Conservation (phyloP, 2,797 vertebrate genomes). For the Cheirogaleus major region DNA sequence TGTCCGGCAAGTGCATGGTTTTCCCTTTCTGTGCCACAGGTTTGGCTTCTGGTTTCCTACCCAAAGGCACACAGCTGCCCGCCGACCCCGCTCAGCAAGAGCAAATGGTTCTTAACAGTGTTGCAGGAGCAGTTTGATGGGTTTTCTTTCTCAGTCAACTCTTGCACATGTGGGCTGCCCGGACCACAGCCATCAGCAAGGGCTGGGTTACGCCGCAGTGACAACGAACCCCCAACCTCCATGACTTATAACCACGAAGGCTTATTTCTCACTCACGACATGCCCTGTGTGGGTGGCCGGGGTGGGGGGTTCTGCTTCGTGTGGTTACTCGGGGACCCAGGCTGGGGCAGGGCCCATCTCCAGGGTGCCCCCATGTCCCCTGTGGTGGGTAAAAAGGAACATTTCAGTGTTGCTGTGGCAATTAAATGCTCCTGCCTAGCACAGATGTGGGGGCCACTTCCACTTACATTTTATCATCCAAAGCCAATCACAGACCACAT, state of each 20-base stretch:
- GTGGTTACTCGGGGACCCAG: neutral
- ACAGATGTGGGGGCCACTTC: neutral
- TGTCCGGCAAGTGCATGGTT: neutral
- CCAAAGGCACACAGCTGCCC: neutral
- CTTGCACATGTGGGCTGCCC: neutral
- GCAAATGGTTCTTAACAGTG: neutral
- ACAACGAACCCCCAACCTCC: neutral
- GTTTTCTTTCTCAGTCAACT: neutral
- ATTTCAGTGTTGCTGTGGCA: neutral
- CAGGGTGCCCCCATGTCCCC: neutral
- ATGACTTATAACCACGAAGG: neutral
- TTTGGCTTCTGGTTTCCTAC: neutral
- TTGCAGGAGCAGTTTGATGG: neutral
- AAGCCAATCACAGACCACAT: neutral
- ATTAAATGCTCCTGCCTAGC: neutral
- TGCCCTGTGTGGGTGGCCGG: rapidly evolving
- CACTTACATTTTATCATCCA: neutral
- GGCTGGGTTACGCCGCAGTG: neutral
- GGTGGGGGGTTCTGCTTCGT: neutral
- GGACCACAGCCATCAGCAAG: neutral
- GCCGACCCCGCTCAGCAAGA: neutral
- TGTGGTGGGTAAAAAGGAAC: neutral
- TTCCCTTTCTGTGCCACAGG: neutral
- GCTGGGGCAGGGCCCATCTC: neutral
- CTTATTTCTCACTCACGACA: neutral